phyloP scores from a whole-genome alignment of 2,797 vertebrate species.

The Ara ararauna region DNA sequence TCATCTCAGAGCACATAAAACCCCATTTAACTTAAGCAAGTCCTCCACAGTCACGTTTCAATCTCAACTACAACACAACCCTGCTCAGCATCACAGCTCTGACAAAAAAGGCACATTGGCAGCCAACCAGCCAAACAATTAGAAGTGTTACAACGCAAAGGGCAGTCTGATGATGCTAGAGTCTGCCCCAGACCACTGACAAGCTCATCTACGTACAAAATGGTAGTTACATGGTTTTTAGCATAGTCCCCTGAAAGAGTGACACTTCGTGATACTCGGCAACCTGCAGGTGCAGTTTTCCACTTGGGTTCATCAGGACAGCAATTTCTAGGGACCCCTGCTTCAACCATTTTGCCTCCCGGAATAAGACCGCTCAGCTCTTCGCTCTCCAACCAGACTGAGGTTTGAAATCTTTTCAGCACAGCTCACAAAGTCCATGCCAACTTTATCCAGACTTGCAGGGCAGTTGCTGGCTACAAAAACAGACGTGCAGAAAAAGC shows the following conservation, averaged over 20 bases:
- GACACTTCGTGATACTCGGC: neutral
- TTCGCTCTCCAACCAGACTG: neutral
- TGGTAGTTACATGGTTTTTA: neutral
- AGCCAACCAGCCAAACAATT: neutral
- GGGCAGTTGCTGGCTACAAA: neutral
- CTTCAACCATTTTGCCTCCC: neutral
- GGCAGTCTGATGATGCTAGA: neutral
- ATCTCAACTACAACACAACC: neutral
- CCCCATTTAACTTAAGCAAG: neutral
- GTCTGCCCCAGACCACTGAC: neutral
- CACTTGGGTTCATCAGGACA: fast-evolving
- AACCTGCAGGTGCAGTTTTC: neutral
- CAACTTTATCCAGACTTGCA: neutral
- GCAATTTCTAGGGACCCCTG: neutral
- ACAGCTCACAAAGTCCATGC: fast-evolving
- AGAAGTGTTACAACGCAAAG: neutral
- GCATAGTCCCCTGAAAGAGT: neutral
- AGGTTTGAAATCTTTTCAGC: neutral
- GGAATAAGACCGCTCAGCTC: neutral
- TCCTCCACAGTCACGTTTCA: neutral
- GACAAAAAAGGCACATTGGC: neutral
- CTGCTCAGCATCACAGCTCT: neutral
- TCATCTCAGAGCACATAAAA: fast-evolving
- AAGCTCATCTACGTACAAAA: neutral
- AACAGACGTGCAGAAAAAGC: neutral